A percentile compares a stretch with the other conserved stretches of the same genome.
These are phyloP conservation scores for Chlorodrepanis virens DNA, from an alignment of 2,113 vertebrate genomes.

Conservation along the genomic window DNA sequence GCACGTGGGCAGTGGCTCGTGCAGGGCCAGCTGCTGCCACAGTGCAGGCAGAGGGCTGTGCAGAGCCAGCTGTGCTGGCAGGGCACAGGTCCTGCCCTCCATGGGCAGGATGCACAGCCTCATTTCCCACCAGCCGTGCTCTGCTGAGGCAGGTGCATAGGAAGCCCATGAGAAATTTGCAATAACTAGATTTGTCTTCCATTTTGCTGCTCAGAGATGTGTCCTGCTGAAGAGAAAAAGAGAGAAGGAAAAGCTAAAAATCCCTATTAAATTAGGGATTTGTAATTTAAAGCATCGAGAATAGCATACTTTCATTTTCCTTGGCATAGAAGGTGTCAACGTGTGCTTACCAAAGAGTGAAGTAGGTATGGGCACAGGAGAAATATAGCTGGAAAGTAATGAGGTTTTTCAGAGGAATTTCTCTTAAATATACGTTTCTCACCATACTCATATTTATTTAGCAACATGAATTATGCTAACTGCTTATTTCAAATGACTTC, in stretches of 20 bases:
- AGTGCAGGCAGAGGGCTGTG: neutral
- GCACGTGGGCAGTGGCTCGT: neutral
- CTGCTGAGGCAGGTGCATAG: neutral
- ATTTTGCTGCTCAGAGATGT: neutral
- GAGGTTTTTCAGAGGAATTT: neutral
- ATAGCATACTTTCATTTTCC: neutral
- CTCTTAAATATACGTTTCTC: neutral
- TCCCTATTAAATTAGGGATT: neutral
- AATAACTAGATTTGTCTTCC: neutral
- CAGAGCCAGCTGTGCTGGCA: neutral
- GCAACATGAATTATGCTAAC: neutral
- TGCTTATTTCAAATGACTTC: neutral
- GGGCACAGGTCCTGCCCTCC: neutral
- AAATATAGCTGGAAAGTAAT: neutral
- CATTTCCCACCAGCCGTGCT: neutral
- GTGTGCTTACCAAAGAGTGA: neutral
- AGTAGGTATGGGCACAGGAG: neutral
- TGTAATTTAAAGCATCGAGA: neutral
- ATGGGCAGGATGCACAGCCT: accelerated
- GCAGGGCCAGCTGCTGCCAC: neutral
- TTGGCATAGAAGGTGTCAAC: neutral
- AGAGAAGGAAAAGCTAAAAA: neutral
- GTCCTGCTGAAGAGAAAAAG: neutral
- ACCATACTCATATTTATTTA: neutral
- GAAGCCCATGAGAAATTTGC: neutral